Conservation (phyloP, 2,888 invertebrate genomes). For the Boloria selene region DNA sequence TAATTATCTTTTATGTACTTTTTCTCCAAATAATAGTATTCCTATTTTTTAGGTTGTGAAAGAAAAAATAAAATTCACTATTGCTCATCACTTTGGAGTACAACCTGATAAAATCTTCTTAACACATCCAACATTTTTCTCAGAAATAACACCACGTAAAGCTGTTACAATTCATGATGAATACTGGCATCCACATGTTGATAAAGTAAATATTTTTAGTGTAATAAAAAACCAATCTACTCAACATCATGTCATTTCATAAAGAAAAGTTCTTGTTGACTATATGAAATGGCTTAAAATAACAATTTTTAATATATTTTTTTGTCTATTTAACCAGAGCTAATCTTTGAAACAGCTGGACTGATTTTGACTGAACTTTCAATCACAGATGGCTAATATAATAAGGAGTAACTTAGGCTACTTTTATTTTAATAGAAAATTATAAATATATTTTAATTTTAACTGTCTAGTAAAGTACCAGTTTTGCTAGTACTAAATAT, state of each 20-base stretch:
- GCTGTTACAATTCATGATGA: conserved; percentile 91
- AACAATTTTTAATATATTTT: background rate
- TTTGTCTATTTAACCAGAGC: no score
- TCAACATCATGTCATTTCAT: background rate
- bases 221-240: background rate
- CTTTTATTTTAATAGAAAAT: no score
- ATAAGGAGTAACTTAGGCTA: no score
- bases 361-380: no score
- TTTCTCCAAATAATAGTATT: background rate
- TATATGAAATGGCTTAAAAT: no score
- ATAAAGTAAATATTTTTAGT: conserved; percentile 84
- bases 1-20: no score
- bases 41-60: conserved; percentile 82
- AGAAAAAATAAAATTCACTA: conserved; percentile 88
- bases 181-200: conserved; percentile 95
- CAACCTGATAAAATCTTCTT: conserved; percentile 85
- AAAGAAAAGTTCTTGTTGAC: background rate
- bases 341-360: no score
- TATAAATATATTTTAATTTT: no score
- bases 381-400: no score
- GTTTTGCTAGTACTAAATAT: background rate
- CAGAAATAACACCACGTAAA: conserved; percentile 86
- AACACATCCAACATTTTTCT: conserved; percentile 95
- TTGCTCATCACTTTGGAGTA: conserved; percentile 89
- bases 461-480: no score